Evolutionary conservation across 1,140 invertebrate genomes (phyloP).

Genomic region (Steinernema feltiae): DNA sequence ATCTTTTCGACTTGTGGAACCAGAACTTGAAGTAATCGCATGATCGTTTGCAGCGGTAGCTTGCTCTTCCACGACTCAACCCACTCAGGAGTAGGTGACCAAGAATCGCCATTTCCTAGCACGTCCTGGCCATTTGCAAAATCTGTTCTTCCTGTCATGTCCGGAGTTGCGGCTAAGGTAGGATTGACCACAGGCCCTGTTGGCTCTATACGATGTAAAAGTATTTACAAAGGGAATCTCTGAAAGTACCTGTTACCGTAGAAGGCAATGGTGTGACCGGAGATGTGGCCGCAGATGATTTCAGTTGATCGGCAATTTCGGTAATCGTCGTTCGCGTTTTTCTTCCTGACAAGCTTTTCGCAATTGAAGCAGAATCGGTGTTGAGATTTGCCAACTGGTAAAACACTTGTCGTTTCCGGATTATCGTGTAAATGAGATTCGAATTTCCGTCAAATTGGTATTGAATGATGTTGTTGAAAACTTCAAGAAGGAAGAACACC

Average conservation of each 20-base stretch:
- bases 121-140: neutral
- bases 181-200: slow-evolving; percentile 71
- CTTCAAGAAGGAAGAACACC: slow-evolving; percentile 94
- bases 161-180: slow-evolving; percentile 78
- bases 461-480: slow-evolving; percentile 99
- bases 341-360: slow-evolving; percentile 44
- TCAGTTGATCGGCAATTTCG: slow-evolving; percentile 34
- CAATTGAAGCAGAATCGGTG: slow-evolving; percentile 69
- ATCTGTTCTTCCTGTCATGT: slow-evolving; percentile 88
- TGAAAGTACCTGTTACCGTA: slow-evolving; percentile 48
- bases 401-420: slow-evolving; percentile 92
- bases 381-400: slow-evolving; percentile 90
- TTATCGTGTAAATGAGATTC: slow-evolving; percentile 97
- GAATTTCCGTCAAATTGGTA: slow-evolving; percentile 99
- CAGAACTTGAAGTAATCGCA: slow-evolving; percentile 92
- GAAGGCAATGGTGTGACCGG: slow-evolving; percentile 59
- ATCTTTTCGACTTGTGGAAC: slow-evolving; percentile 99
- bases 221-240: neutral
- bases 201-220: neutral
- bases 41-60: slow-evolving; percentile 93
- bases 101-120: slow-evolving; percentile 56
- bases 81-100: slow-evolving; percentile 85
- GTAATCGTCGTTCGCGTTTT: slow-evolving; percentile 28
- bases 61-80: slow-evolving; percentile 89
- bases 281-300: slow-evolving; percentile 18